Conservation (phyloP, 2,113 vertebrate genomes). For the Miniopterus natalensis region DNA sequence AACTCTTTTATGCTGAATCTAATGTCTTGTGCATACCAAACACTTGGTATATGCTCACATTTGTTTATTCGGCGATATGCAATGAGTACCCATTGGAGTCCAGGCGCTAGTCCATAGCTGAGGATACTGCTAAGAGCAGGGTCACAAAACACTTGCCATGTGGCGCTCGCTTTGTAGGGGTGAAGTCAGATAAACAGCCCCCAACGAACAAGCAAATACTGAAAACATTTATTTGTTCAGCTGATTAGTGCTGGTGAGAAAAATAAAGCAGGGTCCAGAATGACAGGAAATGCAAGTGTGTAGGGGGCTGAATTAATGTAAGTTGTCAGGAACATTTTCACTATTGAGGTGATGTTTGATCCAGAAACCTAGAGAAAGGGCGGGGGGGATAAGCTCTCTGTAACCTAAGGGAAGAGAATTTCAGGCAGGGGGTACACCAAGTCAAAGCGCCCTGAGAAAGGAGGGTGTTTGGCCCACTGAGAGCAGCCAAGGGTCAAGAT, state of each 20-base stretch:
- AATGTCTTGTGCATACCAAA: not conserved
- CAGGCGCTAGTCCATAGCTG: not conserved
- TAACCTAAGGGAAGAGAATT: not conserved
- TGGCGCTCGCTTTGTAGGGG: not conserved
- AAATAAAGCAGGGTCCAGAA: not conserved
- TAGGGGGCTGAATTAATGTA: not conserved
- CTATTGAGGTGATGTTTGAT: not conserved
- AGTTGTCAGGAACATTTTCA: not conserved
- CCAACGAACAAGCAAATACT: not conserved
- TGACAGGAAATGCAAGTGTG: too few species aligned
- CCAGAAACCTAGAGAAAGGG: not conserved
- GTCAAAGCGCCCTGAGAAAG: not conserved
- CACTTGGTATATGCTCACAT: not conserved
- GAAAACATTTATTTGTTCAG: not conserved
- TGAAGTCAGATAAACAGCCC: not conserved
- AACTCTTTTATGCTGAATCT: not conserved
- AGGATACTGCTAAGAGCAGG: not conserved
- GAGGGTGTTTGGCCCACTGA: not conserved
- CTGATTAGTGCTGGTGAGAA: not conserved
- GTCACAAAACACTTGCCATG: not conserved
- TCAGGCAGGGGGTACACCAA: not conserved
- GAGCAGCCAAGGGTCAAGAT: not conserved
- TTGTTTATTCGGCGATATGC: constrained; percentile 17
- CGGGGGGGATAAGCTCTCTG: not conserved
- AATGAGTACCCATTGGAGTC: not conserved